Percentiles rank a stretch among this genome's conserved stretches.
phyloP scores from a whole-genome alignment of 2,888 invertebrate species.

The Apamea sordens region DNA sequence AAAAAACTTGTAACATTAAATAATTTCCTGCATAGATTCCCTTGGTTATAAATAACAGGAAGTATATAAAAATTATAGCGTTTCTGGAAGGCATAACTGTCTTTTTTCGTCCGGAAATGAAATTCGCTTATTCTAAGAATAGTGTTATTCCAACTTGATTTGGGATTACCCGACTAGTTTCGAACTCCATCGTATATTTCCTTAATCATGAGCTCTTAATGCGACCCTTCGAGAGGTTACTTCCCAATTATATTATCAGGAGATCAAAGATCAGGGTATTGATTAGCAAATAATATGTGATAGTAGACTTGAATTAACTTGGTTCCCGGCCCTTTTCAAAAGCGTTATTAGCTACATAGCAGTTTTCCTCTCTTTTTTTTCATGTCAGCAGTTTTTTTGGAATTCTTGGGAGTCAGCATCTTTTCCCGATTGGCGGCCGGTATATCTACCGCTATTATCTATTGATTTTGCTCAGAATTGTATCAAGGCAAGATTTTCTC shows the following conservation, averaged over 20 bases:
- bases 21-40: constrained; percentile 32
- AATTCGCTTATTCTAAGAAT: constrained; percentile 13
- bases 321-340: constrained; percentile 16
- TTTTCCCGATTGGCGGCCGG: background rate
- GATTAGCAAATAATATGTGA: constrained; percentile 15
- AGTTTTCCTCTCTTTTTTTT: background rate
- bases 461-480: background rate
- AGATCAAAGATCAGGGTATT: constrained; percentile 21
- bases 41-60: constrained; percentile 43
- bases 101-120: constrained; percentile 2
- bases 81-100: constrained; percentile 18
- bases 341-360: background rate
- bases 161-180: background rate
- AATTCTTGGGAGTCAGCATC: background rate
- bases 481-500: no score
- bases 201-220: constrained; percentile 20
- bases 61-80: constrained; percentile 35
- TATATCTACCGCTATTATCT: background rate
- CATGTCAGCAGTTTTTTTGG: background rate
- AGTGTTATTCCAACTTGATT: constrained; percentile 1
- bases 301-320: constrained; percentile 1
- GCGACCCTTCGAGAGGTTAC: constrained; percentile 10
- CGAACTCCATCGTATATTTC: background rate
- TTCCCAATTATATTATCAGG: constrained; percentile 24
- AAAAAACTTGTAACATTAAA: constrained; percentile 46